Base-by-base conservation (phyloP, 1,140 invertebrate genomes). In the Atopsyche davidsoni region DNA sequence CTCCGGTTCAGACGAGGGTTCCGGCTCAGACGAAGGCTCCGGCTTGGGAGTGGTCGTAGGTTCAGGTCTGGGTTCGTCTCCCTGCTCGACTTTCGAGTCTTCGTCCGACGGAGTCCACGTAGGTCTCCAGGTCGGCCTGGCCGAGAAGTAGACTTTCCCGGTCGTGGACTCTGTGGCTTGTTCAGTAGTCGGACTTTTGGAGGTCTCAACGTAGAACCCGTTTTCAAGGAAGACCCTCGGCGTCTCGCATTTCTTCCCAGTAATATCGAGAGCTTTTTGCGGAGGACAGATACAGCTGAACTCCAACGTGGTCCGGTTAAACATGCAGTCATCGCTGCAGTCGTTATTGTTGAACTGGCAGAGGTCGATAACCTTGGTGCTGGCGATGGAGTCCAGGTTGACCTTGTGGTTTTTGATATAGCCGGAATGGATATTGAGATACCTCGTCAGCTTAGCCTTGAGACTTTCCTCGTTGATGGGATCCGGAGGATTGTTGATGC, bases 321-420 rank as follows among this genome's bases (percentile, higher is more conserved):
- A 91, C 24, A 74, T 68, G 64, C 91, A 94, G 6, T 76, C 70
- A 64, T 89, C 79, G 47, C 86, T 79, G 62, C 91, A 94, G 2
- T 75, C 78, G 46, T 86, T 79, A 60, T 86, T 87, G 55, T 82
- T 75, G 32, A 80, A 75, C 62, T 84, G 79, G 68, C 91, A 94
- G 19, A 82, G 66, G 70, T 92, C 86, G 1, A 80, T 57, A 13
- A 89, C 69, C 45, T 66, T 67, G 38, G 67, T 64, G 2, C 74
- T 58, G 18, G 55, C 52, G 4, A 79, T 60, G 21, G 70, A 68
- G 18, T 73, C 70, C 41, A 72, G 62, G 21, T 69, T 64, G 32
- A 82, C 60, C 42, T 75, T 70, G 60, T 80, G 80, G 6, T 71
- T 68, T 46, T 66, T 72, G 24, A 82, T 64, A 61, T 74, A 76